phyloP scores from a whole-genome alignment of 2,888 invertebrate species.

The Tuta absoluta region DNA sequence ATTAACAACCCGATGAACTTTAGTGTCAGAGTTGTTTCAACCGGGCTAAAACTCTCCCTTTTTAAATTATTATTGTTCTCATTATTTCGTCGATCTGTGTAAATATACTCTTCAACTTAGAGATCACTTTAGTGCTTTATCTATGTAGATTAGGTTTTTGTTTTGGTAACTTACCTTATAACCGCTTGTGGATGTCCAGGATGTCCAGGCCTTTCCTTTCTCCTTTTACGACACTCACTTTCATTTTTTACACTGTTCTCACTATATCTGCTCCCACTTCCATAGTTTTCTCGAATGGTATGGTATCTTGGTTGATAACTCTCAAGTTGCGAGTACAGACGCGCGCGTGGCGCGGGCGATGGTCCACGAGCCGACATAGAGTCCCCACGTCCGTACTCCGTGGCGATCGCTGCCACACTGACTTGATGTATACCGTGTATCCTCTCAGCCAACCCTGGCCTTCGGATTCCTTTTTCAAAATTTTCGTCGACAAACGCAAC shows the following conservation, averaged over 20 bases:
- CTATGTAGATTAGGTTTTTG: neutral
- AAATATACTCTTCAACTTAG: no score
- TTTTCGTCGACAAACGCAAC: constrained; percentile 72
- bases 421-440: constrained; percentile 39
- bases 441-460: constrained; percentile 68
- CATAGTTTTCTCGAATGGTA: constrained; percentile 68
- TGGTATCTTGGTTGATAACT: constrained; percentile 78
- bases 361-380: constrained; percentile 64
- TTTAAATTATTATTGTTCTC: no score
- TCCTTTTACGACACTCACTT: constrained; percentile 68
- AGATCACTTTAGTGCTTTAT: neutral
- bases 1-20: no score
- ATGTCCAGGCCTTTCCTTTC: constrained; percentile 62
- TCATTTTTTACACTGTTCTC: constrained; percentile 71
- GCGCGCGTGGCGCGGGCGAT: constrained; percentile 72
- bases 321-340: constrained; percentile 73
- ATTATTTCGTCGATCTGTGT: no score
- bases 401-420: constrained; percentile 65
- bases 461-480: constrained; percentile 40
- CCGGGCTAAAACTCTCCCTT: no score
- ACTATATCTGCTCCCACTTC: constrained; percentile 21
- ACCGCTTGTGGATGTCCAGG: constrained; percentile 54
- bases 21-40: no score
- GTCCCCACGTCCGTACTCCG: constrained; percentile 59
- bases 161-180: constrained; percentile 54